Conservation (phyloP, 1,140 invertebrate species). For the Drosophila kikkawai region DNA sequence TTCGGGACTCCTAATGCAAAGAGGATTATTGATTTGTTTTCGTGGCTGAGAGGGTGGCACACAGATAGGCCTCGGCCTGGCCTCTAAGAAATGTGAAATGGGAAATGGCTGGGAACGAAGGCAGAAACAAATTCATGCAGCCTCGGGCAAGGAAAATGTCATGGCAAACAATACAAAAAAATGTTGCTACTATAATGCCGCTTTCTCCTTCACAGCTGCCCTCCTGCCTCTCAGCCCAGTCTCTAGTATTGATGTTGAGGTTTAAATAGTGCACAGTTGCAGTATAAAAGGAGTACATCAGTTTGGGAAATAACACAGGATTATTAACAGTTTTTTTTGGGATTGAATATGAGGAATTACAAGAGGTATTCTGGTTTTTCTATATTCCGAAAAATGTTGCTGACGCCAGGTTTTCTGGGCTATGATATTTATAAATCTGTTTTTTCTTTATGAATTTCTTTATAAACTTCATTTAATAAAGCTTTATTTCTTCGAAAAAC, state of each 20-base stretch:
- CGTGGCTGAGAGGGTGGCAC: constrained; percentile 16
- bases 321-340: not conserved
- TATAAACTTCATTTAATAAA: no score
- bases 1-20: constrained; percentile 60
- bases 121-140: constrained; percentile 35
- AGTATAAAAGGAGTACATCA: not conserved
- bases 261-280: constrained; percentile 32
- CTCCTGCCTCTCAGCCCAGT: not conserved
- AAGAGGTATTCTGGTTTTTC: not conserved
- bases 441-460: no score
- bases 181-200: constrained; percentile 15
- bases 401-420: not conserved
- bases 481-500: no score
- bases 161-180: constrained; percentile 46
- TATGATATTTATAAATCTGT: no score
- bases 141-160: constrained; percentile 60
- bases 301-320: not conserved
- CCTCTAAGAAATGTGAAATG: constrained; percentile 19
- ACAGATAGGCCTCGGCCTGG: constrained; percentile 18
- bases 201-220: not conserved
- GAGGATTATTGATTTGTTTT: constrained; percentile 77
- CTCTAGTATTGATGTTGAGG: constrained; percentile 35
- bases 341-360: not conserved
- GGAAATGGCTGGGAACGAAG: constrained; percentile 9
- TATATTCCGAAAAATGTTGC: not conserved